Base-by-base conservation (phyloP, 2,888 invertebrate species). In the Eupithecia insigniata region DNA sequence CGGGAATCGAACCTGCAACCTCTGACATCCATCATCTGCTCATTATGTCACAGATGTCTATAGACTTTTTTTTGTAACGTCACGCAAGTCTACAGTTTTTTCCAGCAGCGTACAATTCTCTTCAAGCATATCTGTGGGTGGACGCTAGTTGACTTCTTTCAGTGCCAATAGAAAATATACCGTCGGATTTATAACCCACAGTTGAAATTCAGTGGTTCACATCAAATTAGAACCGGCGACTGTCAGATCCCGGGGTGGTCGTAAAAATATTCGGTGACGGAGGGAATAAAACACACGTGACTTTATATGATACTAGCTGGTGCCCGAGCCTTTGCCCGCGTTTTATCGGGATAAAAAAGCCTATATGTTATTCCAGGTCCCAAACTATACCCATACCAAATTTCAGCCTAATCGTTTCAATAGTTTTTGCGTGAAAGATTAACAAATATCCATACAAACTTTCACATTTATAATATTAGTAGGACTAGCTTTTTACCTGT, bases 151-250 rank as follows among this genome's bases (percentile, higher is more conserved):
- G 30, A 14, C 34, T 14, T 10, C 7, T 71, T 58, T 65, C 66
- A 39, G 51, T 61, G 36, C 64, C 30, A 67, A 46, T 55, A 60
- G 72, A 67, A 76, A 76, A 74, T 73, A 69, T 39, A 71, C 66
- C 71, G 71, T 77, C 73, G 75, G 75, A 76, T 78, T 78, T 83
- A 84, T 78, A 79, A 58, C 28, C 58, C 28, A 81, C 79, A 76
- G 76, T 77, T 74, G 76, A 82, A 82, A 79, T 75, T 79, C 82
- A 73, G 76, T 72, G 80, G 81, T 77, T 80, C 80, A 79, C 77
- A 76, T 81, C 76, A 78, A 80, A 81, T 82, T 78, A 82, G 80
- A 77, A 81, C 81, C 80, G 79, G 79, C 66, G 71, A 74, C 76
- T 76, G 76, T 74, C 77, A 78, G 71, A 72, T 82, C 82, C 83